Evolutionary conservation across 2,113 vertebrate species (phyloP), one percentile per base, ranked within the genome.

Genomic region (Siniperca knerii): DNA sequence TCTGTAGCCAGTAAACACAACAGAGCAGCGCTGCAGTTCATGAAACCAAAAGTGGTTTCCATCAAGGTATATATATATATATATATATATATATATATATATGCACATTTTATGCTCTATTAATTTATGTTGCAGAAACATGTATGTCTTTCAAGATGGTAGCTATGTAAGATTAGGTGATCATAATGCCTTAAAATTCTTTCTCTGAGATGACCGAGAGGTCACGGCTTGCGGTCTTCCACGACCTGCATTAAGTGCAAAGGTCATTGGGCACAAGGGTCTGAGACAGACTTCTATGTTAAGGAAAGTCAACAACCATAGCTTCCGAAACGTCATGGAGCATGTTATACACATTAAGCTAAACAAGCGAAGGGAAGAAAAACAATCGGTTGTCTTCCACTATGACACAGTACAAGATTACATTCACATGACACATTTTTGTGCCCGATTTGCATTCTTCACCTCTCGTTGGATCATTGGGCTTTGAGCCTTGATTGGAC

Each of bases 1-100:
- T 90, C 91, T 87, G 90, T 81, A 62, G 58, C 72, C 75, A 69
- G 83, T 81, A 81, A 80, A 92, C 77, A 67, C 52, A 84, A 68
- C 37, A 44, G 54, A 25, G 75, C 72, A 66, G 64, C 1, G 12
- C 66, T 48, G 77, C 84, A 87, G 11, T 78, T 77, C 68, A 77
- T 87, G 73, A 83, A 74, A 79, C 54, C 29, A 4, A 68, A 69
- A 70, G 1, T 29, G 10, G 71, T 79, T 58, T 82, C 40, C 61
- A 50, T 88, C 61, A 42, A 2, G 2, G 25, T 70, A n/a, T n/a
- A n/a, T n/a, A n/a, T 25, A 25, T 25, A 25, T 25, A 25, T 25
- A 25, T 25, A 25, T 25, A 25, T 25, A 25, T 25, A 25, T 25
- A 25, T 29, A 29, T 29, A 29, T 29, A 11, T 35, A 37, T 15